Conservation (phyloP, 1,140 invertebrate species). For the Drosophila neocordata region DNA sequence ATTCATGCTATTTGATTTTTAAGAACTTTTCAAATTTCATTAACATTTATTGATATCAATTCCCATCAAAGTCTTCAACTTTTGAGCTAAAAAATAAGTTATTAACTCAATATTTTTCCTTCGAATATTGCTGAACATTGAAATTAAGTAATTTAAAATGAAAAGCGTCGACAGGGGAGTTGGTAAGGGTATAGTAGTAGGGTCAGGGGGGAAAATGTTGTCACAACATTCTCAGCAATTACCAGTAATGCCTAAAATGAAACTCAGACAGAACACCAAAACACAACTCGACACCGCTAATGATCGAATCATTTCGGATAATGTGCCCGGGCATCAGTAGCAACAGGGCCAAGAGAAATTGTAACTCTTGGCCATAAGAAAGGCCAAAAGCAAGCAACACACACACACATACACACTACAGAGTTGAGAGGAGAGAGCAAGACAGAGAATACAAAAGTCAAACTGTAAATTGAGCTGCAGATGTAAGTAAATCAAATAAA, state of each 20-base stretch:
- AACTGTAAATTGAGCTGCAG: conserved; percentile 81
- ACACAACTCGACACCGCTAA: conserved; percentile 62
- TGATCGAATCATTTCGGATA: conserved; percentile 80
- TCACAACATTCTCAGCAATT: conserved; percentile 79
- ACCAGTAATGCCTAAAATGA: conserved; percentile 67
- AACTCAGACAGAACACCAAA: conserved; percentile 41
- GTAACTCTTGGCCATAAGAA: conserved; percentile 67
- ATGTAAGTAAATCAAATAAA: conserved; percentile 82
- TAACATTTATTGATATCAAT: not conserved
- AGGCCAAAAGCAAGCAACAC: conserved; percentile 33
- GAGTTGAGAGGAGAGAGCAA: conserved; percentile 31
- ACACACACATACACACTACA: not conserved
- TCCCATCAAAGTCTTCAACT: not conserved
- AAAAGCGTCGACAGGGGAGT: conserved; percentile 15
- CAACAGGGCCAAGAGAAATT: conserved; percentile 37
- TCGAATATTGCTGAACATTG: conserved; percentile 58
- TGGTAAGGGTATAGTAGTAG: not conserved
- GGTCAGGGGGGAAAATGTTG: conserved; percentile 56
- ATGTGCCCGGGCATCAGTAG: conserved; percentile 59
- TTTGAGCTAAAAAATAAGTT: not conserved
- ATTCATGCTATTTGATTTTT: no score
- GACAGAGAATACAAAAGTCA: conserved; percentile 67
- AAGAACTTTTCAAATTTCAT: no score
- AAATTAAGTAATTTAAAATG: conserved; percentile 79
- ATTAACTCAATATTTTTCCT: conserved; percentile 49